phyloP scores from a whole-genome alignment of 30 jellyfish, hydroid and myxozoan species.

The Nemopilema nomurai region DNA sequence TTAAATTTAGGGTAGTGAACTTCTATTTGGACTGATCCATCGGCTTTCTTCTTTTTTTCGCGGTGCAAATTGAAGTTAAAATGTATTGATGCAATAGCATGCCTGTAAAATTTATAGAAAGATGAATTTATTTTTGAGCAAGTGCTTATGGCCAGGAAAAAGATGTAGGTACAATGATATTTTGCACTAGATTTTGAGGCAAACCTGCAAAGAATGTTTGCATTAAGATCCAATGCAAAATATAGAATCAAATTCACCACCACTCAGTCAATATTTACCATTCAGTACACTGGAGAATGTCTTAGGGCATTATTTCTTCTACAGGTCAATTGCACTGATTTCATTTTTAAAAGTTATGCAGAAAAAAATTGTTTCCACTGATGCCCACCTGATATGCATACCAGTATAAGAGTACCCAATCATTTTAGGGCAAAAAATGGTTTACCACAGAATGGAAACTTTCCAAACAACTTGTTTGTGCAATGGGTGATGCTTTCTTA shows the following conservation, averaged over 20 bases:
- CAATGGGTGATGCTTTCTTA: slow-evolving; percentile 32
- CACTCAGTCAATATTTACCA: not conserved
- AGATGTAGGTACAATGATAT: not conserved
- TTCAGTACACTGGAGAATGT: not conserved
- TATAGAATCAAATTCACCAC: not conserved
- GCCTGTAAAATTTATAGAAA: not conserved
- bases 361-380: too few species aligned
- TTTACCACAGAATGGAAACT: slow-evolving; percentile 51
- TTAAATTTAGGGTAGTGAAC: too few species aligned
- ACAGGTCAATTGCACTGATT: not conserved
- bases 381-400: too few species aligned
- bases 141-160: not conserved
- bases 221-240: not conserved
- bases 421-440: slow-evolving; percentile 57
- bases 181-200: not conserved
- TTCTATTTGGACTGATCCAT: too few species aligned
- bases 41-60: not conserved
- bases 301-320: too few species aligned
- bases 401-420: slow-evolving; percentile 45
- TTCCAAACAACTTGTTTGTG: slow-evolving; percentile 56
- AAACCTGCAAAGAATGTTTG: not conserved
- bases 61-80: not conserved
- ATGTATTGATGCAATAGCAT: not conserved
- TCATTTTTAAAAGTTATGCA: not conserved
- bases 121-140: not conserved